These are phyloP conservation scores for Hippocampus kuda DNA, from an alignment of 2,797 vertebrate genomes.

Conservation along the genomic window DNA sequence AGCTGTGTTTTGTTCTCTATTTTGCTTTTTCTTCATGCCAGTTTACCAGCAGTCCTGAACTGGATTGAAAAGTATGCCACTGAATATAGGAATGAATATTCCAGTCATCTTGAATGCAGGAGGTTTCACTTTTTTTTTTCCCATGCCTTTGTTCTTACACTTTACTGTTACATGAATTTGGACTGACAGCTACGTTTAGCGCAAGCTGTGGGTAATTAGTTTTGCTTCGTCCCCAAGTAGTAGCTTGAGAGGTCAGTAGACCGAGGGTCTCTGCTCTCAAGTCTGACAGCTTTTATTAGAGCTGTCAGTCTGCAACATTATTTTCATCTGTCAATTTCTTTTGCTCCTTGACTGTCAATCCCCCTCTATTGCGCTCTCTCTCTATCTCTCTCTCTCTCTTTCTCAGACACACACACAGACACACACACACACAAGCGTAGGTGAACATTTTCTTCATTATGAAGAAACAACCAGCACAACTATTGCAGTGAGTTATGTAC, in stretches of 20 bases:
- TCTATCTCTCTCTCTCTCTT: not conserved
- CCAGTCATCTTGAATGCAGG: too few relatives aligned
- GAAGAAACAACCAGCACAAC: too few relatives aligned
- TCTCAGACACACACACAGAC: not conserved
- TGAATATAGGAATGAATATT: too few relatives aligned
- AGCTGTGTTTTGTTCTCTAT: too few relatives aligned
- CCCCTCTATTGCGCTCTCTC: not conserved
- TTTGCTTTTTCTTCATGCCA: too few relatives aligned
- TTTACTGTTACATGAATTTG: not conserved
- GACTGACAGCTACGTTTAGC: slow-evolving; percentile 4
- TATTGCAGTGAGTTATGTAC: too few relatives aligned
- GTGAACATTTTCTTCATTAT: too few relatives aligned
- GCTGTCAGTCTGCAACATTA: not conserved
- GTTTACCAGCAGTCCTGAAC: too few relatives aligned
- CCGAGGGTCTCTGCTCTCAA: not conserved
- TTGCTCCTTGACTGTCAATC: not conserved
- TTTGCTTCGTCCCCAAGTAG: not conserved
- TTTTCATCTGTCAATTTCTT: slow-evolving; percentile 5
- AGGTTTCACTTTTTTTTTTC: too few relatives aligned
- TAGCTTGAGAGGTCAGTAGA: not conserved
- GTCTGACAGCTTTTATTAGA: slow-evolving; percentile 3
- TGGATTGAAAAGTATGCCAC: too few relatives aligned
- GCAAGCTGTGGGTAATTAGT: not conserved
- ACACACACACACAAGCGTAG: not conserved
- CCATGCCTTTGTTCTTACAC: not conserved